Evolutionary conservation across 2,888 invertebrate genomes (phyloP).

Genomic region (Yponomeuta plumbellus): DNA sequence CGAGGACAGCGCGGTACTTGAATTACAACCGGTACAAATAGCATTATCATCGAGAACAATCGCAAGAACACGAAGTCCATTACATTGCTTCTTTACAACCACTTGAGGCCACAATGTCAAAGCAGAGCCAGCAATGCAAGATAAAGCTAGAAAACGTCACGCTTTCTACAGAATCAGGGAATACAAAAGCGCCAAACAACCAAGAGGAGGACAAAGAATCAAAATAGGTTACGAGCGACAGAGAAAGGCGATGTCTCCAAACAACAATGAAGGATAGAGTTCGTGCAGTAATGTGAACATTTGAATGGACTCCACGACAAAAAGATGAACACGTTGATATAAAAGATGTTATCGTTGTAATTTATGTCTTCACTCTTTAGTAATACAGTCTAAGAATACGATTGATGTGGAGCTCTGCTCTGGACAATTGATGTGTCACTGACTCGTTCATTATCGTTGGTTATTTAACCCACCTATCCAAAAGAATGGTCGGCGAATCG

Average conservation of each 20-base stretch:
- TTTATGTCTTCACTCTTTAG: slow-evolving; percentile 23
- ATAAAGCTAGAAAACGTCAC: slow-evolving; percentile 4
- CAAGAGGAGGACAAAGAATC: slow-evolving; percentile 30
- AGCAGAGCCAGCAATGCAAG: slow-evolving; percentile 4
- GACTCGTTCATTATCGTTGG: slow-evolving; percentile 54
- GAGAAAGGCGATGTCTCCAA: slow-evolving; percentile 8
- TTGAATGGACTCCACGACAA: slow-evolving; percentile 49
- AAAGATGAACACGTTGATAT: slow-evolving; percentile 28
- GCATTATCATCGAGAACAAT: slow-evolving; percentile 18
- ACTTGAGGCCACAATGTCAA: background rate
- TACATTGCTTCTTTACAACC: slow-evolving; percentile 26
- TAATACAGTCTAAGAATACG: slow-evolving; percentile 22
- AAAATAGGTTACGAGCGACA: slow-evolving; percentile 20
- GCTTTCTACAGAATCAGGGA: slow-evolving; percentile 14
- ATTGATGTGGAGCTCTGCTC: background rate
- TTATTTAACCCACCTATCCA: slow-evolving; percentile 23
- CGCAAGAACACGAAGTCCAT: slow-evolving; percentile 26
- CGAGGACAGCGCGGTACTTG: slow-evolving; percentile 25
- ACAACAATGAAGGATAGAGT: slow-evolving; percentile 57
- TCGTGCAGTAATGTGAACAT: slow-evolving; percentile 59
- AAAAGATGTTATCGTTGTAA: slow-evolving; percentile 22
- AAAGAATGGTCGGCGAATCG: background rate
- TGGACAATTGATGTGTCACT: slow-evolving; percentile 40
- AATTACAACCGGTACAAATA: slow-evolving; percentile 29
- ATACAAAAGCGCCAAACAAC: slow-evolving; percentile 20